A percentile compares a stretch with the other conserved stretches of the same genome.
These are phyloP conservation scores for Sprattus sprattus DNA, from an alignment of 2,113 vertebrate genomes.

Conservation along the genomic window DNA sequence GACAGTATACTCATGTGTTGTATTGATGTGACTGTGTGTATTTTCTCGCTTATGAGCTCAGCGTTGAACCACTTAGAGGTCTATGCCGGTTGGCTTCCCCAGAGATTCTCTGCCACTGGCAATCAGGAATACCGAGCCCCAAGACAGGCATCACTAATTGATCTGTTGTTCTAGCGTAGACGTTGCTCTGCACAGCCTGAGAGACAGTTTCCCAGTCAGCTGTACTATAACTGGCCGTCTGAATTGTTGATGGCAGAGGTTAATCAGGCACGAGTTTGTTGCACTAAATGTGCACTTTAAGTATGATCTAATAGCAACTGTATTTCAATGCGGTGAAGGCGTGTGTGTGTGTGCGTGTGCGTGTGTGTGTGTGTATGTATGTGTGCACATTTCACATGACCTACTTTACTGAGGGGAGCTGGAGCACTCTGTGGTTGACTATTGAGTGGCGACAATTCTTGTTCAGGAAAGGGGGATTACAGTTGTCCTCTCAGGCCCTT, in stretches of 20 bases:
- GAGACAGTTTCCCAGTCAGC: too few relatives aligned
- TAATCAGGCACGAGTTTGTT: constrained; percentile 5
- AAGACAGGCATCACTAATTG: background rate
- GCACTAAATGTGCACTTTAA: constrained; percentile 10
- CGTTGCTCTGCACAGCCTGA: background rate
- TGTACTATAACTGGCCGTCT: background rate
- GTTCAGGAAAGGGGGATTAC: constrained; percentile 14
- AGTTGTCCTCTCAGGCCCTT: constrained; percentile 13
- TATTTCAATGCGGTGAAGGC: constrained; percentile 13
- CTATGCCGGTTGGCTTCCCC: background rate
- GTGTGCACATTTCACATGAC: constrained; percentile 45
- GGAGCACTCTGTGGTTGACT: constrained; percentile 1
- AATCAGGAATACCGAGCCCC: background rate
- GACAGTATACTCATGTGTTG: background rate
- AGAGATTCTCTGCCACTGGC: background rate
- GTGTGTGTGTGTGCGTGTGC: background rate
- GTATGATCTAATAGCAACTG: constrained; percentile 13
- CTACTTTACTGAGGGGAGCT: constrained; percentile 36
- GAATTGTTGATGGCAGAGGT: background rate
- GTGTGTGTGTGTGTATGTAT: background rate
- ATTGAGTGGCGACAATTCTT: constrained; percentile 19
- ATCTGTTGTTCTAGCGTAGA: background rate
- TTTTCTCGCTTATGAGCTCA: background rate
- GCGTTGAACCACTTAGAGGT: too few relatives aligned
- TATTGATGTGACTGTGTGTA: background rate